Conservation (phyloP, 2,888 invertebrate genomes). For the Pandemis heparana region DNA sequence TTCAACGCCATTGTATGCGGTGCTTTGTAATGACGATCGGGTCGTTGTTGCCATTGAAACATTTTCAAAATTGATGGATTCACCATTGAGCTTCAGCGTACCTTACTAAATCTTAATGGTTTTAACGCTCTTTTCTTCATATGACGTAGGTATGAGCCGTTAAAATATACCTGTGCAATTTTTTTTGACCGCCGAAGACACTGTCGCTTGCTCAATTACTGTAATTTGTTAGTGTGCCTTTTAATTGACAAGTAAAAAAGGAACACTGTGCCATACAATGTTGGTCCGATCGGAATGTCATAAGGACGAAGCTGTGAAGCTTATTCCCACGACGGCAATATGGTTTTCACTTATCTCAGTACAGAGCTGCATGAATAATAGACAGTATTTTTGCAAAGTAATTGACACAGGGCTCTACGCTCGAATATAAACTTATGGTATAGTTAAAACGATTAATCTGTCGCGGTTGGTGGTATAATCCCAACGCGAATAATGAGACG, state of each 20-base stretch:
- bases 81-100: conserved; percentile 51
- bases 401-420: conserved; percentile 75
- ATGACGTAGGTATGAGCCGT: conserved; percentile 20
- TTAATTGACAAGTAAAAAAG: conserved; percentile 8
- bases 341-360: conserved; percentile 60
- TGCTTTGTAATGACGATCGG: conserved; percentile 60
- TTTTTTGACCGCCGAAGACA: conserved; percentile 8
- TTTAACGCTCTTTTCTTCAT: conserved; percentile 25
- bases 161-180: conserved; percentile 31
- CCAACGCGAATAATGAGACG: conserved; percentile 77
- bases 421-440: conserved; percentile 79
- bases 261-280: conserved; percentile 13
- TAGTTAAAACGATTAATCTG: conserved; percentile 83
- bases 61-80: conserved; percentile 56
- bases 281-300: conserved; percentile 32
- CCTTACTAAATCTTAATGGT: conserved; percentile 53
- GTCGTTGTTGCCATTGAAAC: conserved; percentile 58
- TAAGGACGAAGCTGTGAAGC: conserved; percentile 38
- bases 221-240: conserved; percentile 5
- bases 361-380: conserved; percentile 70
- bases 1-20: conserved; percentile 66
- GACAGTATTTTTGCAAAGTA: conserved; percentile 78
- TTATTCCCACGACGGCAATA: conserved; percentile 59
- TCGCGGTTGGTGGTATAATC: conserved; percentile 83
- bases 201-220: conserved; percentile 19